phyloP scores from a whole-genome alignment of 2,797 vertebrate genomes.

The Miichthys miiuy region DNA sequence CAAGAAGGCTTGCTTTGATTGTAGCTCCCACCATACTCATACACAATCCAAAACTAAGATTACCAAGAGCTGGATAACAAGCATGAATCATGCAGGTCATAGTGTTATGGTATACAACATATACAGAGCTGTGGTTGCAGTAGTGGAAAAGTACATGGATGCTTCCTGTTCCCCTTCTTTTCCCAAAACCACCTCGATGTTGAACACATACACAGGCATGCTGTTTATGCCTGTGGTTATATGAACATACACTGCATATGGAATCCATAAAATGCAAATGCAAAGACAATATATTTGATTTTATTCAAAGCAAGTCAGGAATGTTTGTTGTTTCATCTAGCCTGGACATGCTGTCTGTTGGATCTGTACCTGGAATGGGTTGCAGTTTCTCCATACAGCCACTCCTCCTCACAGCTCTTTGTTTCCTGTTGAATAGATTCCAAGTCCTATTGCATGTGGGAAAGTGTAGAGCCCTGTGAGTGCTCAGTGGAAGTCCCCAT shows the following conservation, averaged over 20 bases:
- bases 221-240: not conserved
- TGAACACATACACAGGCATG: not conserved
- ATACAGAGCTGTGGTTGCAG: no score
- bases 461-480: not conserved
- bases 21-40: not conserved
- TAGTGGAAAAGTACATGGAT: not conserved
- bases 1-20: not conserved
- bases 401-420: conserved; percentile 41
- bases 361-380: not conserved
- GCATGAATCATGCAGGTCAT: not conserved
- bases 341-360: conserved; percentile 32
- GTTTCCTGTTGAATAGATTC: conserved; percentile 32
- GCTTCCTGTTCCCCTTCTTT: not conserved
- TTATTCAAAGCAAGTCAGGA: not conserved
- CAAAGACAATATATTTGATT: not conserved
- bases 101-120: not conserved
- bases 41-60: not conserved
- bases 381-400: not conserved
- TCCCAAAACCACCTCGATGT: not conserved
- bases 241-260: not conserved
- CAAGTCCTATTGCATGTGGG: not conserved
- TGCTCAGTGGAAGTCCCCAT: conserved; percentile 3
- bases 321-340: conserved; percentile 7
- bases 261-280: not conserved
- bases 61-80: not conserved